These are phyloP conservation scores for Troides aeacus DNA, from an alignment of 2,888 invertebrate genomes.

Conservation along the genomic window DNA sequence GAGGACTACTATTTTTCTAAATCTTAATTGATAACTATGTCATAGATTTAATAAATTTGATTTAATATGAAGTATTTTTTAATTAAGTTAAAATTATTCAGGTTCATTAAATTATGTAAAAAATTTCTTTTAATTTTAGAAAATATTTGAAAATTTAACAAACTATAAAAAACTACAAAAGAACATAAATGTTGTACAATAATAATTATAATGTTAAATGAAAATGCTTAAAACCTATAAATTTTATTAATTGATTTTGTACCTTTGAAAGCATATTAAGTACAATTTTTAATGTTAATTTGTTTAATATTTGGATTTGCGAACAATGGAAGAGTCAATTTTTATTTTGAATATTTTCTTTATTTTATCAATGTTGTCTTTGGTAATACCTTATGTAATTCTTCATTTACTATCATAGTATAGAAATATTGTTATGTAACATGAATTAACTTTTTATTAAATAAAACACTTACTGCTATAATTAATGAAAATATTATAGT, in stretches of 20 bases:
- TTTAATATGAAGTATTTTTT: not conserved
- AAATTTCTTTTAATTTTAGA: not conserved
- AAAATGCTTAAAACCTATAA: not conserved
- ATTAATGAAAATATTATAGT: too few relatives aligned
- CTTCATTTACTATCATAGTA: too few relatives aligned
- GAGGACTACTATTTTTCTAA: not conserved
- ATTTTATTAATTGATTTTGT: not conserved
- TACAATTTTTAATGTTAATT: not conserved
- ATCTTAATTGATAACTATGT: not conserved
- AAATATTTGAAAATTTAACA: not conserved
- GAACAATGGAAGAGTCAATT: too few relatives aligned
- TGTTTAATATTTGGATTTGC: too few relatives aligned
- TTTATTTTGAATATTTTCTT: too few relatives aligned
- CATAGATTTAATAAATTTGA: not conserved
- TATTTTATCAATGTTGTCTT: too few relatives aligned
- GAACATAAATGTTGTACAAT: not conserved
- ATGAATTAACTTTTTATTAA: too few relatives aligned
- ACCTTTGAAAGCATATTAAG: not conserved
- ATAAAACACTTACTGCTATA: too few relatives aligned
- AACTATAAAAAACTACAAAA: not conserved
- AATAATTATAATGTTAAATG: not conserved
- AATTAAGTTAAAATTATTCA: not conserved
- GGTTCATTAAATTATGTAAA: not conserved
- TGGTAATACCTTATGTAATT: too few relatives aligned
- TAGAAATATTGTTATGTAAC: too few relatives aligned